Percentiles rank a stretch among this genome's conserved stretches.
Conservation (phyloP, 2,113 vertebrate species). For the Platycercus adscitus region DNA sequence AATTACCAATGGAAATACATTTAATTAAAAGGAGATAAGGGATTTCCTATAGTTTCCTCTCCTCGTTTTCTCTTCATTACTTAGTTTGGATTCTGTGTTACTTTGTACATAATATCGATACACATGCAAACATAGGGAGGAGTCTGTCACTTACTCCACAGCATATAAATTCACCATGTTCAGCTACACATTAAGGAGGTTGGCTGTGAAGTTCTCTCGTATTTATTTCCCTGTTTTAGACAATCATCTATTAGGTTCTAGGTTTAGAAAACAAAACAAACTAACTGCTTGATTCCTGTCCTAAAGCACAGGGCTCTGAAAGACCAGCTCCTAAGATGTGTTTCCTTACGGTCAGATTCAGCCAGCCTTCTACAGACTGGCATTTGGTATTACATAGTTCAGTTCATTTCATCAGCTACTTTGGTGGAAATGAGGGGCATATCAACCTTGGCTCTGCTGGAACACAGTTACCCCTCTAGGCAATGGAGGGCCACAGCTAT, state of each 20-base stretch:
- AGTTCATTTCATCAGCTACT: neutral
- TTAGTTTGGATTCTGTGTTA: neutral
- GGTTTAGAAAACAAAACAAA: neutral
- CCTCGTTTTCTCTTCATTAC: neutral
- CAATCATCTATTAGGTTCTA: neutral
- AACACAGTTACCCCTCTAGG: neutral
- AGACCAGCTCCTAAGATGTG: neutral
- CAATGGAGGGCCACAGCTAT: neutral
- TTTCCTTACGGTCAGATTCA: neutral
- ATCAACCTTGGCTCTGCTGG: neutral
- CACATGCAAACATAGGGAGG: neutral
- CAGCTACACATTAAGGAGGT: neutral
- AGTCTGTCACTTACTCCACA: neutral
- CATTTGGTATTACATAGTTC: neutral
- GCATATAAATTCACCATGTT: neutral
- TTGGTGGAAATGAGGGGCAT: neutral
- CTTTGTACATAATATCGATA: neutral
- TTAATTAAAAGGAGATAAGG: neutral
- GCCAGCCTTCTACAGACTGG: neutral
- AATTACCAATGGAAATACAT: neutral
- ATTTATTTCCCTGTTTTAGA: conserved; percentile 1
- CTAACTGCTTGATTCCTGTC: neutral
- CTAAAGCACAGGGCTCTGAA: neutral
- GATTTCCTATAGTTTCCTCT: neutral
- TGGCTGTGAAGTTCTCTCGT: neutral